Percentiles rank a stretch among this genome's conserved stretches.
These are phyloP conservation scores for Penaeus japonicus DNA, from an alignment of 1,140 invertebrate species.

Conservation along the genomic window DNA sequence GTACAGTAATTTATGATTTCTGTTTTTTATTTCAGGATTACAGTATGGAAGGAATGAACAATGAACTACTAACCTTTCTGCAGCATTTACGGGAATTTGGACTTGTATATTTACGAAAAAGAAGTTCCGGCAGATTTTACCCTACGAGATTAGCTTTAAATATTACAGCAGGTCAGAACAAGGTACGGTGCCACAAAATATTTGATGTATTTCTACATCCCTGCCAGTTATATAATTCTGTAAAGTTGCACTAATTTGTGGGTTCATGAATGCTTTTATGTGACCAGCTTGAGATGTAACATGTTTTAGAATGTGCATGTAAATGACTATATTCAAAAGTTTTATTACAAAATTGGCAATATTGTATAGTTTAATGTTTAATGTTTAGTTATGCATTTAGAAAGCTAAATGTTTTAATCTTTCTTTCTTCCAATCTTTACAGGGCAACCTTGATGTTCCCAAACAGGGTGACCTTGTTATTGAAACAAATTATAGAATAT, in stretches of 20 bases:
- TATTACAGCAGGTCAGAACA: slow-evolving; percentile 75
- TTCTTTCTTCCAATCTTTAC: slow-evolving; percentile 24
- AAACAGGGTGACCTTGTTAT: slow-evolving; percentile 85
- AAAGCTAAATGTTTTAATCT: neutral
- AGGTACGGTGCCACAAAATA: slow-evolving; percentile 12
- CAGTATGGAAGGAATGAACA: slow-evolving; percentile 92
- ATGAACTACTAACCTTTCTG: slow-evolving; percentile 85
- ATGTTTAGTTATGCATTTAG: no score
- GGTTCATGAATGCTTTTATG: no score
- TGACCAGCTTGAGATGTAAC: no score
- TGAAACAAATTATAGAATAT: slow-evolving; percentile 96
- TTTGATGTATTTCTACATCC: no score
- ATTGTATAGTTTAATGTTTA: no score
- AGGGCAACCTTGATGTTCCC: slow-evolving; percentile 61
- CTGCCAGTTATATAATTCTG: no score
- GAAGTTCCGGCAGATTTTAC: slow-evolving; percentile 92
- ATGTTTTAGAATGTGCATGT: no score
- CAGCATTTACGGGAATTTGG: slow-evolving; percentile 97
- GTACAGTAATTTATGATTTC: no score
- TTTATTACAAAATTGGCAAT: no score
- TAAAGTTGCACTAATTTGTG: no score
- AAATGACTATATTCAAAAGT: no score
- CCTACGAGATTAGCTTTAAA: slow-evolving; percentile 92
- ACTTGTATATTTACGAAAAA: slow-evolving; percentile 94
- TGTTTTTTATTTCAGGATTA: slow-evolving; percentile 77